Percentiles rank a stretch among this genome's conserved stretches.
These are phyloP conservation scores for Augiades crinisus DNA, from an alignment of 2,888 invertebrate species.

Conservation along the genomic window DNA sequence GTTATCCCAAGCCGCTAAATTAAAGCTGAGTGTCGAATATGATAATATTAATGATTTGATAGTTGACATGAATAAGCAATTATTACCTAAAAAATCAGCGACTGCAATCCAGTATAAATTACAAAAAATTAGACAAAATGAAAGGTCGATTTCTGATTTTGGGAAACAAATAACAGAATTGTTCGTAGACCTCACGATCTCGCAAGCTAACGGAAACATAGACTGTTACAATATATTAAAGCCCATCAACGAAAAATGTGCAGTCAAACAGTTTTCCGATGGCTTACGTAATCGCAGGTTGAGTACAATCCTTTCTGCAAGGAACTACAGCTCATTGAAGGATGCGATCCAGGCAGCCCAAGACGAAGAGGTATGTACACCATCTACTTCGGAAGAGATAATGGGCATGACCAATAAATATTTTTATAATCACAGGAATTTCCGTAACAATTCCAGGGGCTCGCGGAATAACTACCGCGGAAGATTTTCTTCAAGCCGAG, in stretches of 20 bases:
- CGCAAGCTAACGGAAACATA: constrained; percentile 25
- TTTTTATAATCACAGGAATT: not conserved
- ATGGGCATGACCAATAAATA: not conserved
- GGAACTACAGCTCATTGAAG: constrained; percentile 8
- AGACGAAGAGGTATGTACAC: constrained; percentile 18
- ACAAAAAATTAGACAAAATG: not conserved
- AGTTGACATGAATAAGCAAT: not conserved
- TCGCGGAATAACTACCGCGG: too few species aligned
- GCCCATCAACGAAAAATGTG: constrained; percentile 27
- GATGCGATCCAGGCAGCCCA: constrained; percentile 27
- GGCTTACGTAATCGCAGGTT: constrained; percentile 19
- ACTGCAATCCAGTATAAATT: constrained; percentile 11
- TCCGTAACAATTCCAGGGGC: not conserved
- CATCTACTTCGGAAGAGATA: not conserved
- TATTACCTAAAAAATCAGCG: constrained; percentile 21
- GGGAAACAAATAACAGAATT: constrained; percentile 14
- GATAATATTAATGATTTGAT: not conserved
- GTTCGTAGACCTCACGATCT: constrained; percentile 27
- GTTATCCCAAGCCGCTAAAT: not conserved
- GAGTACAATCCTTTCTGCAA: constrained; percentile 21
- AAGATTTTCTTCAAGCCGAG: too few species aligned
- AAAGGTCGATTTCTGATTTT: not conserved
- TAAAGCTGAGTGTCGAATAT: not conserved
- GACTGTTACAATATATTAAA: constrained; percentile 19
- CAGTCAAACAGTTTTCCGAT: constrained; percentile 25